Conservation (phyloP, 1,140 invertebrate genomes). For the Dufourea novaeangliae region DNA sequence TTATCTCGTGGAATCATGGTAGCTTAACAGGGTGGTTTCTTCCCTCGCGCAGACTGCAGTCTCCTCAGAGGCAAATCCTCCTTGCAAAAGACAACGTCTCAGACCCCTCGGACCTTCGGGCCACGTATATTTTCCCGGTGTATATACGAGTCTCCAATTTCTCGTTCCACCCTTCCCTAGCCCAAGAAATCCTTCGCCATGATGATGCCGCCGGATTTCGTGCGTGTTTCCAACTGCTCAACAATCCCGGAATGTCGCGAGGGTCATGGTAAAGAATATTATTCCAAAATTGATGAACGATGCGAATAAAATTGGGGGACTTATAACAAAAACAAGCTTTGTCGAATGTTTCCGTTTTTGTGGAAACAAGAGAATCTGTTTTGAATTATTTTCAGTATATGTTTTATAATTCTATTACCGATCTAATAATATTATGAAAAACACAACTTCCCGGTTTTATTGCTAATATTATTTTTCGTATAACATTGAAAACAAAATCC, state of each 20-base stretch:
- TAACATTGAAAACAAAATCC: too few relatives aligned
- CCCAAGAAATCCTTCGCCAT: conserved; percentile 24
- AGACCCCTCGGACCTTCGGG: conserved; percentile 57
- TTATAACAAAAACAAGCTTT: too few relatives aligned
- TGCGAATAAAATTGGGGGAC: too few relatives aligned
- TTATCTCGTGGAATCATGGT: conserved; percentile 71
- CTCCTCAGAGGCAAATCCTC: conserved; percentile 69
- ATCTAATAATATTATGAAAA: too few relatives aligned
- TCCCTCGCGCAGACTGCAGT: conserved; percentile 47
- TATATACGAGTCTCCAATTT: conserved; percentile 57
- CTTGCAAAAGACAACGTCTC: conserved; percentile 62
- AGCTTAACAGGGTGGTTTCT: conserved; percentile 64
- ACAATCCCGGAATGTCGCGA: conserved; percentile 49
- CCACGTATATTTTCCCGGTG: conserved; percentile 57
- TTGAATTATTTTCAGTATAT: too few relatives aligned
- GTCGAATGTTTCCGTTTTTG: too few relatives aligned
- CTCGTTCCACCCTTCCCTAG: conserved; percentile 51
- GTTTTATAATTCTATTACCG: too few relatives aligned
- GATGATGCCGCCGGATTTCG: conserved; percentile 51
- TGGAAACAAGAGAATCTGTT: too few relatives aligned
- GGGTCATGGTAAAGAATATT: conserved; percentile 53
- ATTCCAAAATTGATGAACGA: conserved; percentile 55
- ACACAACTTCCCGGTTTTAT: background rate
- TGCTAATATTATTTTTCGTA: background rate
- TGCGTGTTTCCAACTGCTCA: conserved; percentile 57